Evolutionary conservation across 2,888 invertebrate genomes (phyloP).

Genomic region (Zhuqinia jingwanae): DNA sequence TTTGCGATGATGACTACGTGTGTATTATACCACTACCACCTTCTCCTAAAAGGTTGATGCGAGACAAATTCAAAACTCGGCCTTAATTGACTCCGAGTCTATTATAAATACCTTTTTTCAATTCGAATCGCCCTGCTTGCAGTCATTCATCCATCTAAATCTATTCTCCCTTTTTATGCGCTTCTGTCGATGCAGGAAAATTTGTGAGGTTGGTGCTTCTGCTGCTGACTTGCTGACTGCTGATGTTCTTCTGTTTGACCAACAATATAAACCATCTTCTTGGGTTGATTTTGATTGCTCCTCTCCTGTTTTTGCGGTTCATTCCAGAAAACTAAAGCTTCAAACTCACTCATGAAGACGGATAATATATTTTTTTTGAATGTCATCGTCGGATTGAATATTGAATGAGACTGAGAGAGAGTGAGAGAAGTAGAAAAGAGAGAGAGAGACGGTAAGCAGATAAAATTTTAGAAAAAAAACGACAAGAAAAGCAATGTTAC

Average conservation of each 20-base stretch:
- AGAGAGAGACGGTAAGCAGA: neutral
- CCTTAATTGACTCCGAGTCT: constrained; percentile 79
- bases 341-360: constrained; percentile 1
- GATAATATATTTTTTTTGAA: constrained; percentile 51
- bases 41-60: constrained; percentile 68
- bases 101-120: constrained; percentile 74
- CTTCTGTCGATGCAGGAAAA: constrained; percentile 55
- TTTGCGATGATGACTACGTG: neutral
- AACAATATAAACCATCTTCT: constrained; percentile 11
- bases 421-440: too few relatives aligned
- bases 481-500: constrained; percentile 40
- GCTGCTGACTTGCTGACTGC: constrained; percentile 10
- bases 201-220: constrained; percentile 44
- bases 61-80: constrained; percentile 79
- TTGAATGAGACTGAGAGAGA: too few relatives aligned
- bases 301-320: constrained; percentile 18
- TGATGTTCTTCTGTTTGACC: neutral
- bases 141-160: constrained; percentile 57
- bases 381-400: constrained; percentile 54
- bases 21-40: neutral
- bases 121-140: constrained; percentile 75
- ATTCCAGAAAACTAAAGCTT: constrained; percentile 15
- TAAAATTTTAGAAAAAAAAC: neutral
- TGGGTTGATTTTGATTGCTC: neutral
- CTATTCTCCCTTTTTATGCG: constrained; percentile 43